These are phyloP conservation scores for Lasioglossum figueresi DNA, from an alignment of 2,888 invertebrate species.

Conservation along the genomic window DNA sequence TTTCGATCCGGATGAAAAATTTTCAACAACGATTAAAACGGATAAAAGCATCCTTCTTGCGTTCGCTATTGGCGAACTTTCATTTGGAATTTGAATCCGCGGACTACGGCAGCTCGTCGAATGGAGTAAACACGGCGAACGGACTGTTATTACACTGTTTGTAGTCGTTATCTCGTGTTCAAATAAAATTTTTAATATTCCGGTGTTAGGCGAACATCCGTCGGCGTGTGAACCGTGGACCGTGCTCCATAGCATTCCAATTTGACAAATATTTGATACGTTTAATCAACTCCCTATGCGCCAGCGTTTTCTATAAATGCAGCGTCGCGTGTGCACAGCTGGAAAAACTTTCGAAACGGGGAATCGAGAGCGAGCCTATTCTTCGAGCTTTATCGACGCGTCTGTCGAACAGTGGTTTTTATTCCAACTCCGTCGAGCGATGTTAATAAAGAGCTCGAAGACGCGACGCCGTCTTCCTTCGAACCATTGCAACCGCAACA, in stretches of 20 bases:
- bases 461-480: too few species aligned
- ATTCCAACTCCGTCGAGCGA: not conserved
- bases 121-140: not conserved
- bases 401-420: not conserved
- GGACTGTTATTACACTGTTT: not conserved
- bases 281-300: slow-evolving; percentile 78
- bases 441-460: too few species aligned
- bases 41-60: not conserved
- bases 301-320: slow-evolving; percentile 57
- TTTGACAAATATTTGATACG: slow-evolving; percentile 80
- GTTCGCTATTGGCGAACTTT: not conserved
- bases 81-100: not conserved
- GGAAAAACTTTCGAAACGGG: slow-evolving; percentile 45
- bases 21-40: not conserved
- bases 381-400: not conserved
- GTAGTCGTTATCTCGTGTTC: not conserved
- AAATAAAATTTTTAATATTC: not conserved
- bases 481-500: too few species aligned
- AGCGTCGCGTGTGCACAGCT: slow-evolving; percentile 56
- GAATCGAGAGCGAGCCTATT: slow-evolving; percentile 10
- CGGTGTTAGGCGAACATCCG: slow-evolving; percentile 52
- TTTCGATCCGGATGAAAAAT: slow-evolving; percentile 1
- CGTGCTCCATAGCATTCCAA: slow-evolving; percentile 65
- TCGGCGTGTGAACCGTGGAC: slow-evolving; percentile 49
- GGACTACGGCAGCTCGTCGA: not conserved